Evolutionary conservation across 2,797 vertebrate species (phyloP).

Genomic region (Eupleurogrammus muticus): DNA sequence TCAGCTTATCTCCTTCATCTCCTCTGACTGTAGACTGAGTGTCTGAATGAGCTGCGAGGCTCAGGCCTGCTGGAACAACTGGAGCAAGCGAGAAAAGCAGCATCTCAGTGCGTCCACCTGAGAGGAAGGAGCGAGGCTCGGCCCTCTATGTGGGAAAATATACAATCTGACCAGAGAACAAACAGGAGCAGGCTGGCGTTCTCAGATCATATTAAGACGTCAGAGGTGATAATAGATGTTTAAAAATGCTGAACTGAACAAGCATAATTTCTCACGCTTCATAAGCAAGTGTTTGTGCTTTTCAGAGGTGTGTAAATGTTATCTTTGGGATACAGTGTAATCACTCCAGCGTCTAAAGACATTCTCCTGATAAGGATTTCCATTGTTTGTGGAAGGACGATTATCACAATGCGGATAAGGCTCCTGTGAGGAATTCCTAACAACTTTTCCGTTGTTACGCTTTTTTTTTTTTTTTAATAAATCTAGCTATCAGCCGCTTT

Average conservation of each 20-base stretch:
- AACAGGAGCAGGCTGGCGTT: conserved; percentile 26
- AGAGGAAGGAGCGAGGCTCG: conserved; percentile 10
- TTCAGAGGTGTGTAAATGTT: conserved; percentile 66
- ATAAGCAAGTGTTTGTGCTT: conserved; percentile 53
- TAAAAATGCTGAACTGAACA: conserved; percentile 33
- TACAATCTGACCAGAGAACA: conserved; percentile 39
- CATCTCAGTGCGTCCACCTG: not conserved
- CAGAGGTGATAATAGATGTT: conserved; percentile 44
- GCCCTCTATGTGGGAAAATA: conserved; percentile 61
- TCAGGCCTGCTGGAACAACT: conserved; percentile 15
- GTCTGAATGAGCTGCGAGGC: not conserved
- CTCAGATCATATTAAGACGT: conserved; percentile 50
- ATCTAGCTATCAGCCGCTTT: too few species aligned
- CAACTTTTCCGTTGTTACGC: conserved; percentile 8
- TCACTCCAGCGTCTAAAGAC: conserved; percentile 84
- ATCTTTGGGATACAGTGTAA: conserved; percentile 76
- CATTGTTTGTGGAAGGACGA: conserved; percentile 64
- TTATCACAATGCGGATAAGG: conserved; percentile 75
- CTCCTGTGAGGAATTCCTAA: conserved; percentile 43
- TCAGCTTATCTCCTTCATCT: not conserved
- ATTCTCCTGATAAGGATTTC: conserved; percentile 77
- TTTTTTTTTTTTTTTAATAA: too few species aligned
- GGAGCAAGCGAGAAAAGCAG: not conserved
- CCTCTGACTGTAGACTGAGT: too few species aligned
- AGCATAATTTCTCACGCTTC: conserved; percentile 43